Percentiles rank a stretch among this genome's conserved stretches.
Conservation (phyloP, 2,888 invertebrate species). For the Cheilosia pagana region DNA sequence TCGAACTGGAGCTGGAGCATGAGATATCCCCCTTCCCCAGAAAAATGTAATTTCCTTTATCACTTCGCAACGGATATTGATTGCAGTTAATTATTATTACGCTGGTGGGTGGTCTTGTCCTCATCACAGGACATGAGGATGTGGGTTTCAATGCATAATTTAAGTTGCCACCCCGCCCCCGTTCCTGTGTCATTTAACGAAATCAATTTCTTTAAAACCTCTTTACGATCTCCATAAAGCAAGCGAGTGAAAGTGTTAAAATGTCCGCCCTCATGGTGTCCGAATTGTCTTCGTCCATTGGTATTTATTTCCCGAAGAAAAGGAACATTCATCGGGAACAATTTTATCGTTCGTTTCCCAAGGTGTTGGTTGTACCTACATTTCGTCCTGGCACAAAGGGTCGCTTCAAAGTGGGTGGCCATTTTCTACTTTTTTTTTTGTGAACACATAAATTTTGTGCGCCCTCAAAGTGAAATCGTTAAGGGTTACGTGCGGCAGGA, state of each 20-base stretch:
- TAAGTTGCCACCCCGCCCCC: slow-evolving; percentile 1
- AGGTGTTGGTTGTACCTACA: background rate
- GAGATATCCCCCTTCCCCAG: background rate
- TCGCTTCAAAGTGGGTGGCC: background rate
- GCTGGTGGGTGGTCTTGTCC: slow-evolving; percentile 11
- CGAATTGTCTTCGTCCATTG: background rate
- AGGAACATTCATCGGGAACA: slow-evolving; percentile 9
- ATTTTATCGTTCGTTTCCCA: slow-evolving; percentile 25
- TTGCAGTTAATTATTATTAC: slow-evolving; percentile 51
- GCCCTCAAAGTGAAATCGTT: slow-evolving; percentile 12
- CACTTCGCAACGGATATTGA: slow-evolving; percentile 30
- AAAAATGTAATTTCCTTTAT: background rate
- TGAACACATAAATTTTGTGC: background rate
- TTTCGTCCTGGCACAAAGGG: background rate
- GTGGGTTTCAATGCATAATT: background rate
- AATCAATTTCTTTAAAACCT: background rate
- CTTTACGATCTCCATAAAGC: slow-evolving; percentile 7
- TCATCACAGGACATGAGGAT: slow-evolving; percentile 1
- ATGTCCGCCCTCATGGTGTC: background rate
- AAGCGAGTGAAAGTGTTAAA: slow-evolving; percentile 10
- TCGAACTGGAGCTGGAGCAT: background rate
- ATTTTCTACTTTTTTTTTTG: slow-evolving; percentile 3
- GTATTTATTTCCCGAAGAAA: slow-evolving; percentile 5
- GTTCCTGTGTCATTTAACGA: background rate
- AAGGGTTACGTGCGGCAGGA: background rate